Evolutionary conservation across 2,888 invertebrate genomes (phyloP), one percentile per base, ranked within the genome.

Genomic region (Augiades crinisus): DNA sequence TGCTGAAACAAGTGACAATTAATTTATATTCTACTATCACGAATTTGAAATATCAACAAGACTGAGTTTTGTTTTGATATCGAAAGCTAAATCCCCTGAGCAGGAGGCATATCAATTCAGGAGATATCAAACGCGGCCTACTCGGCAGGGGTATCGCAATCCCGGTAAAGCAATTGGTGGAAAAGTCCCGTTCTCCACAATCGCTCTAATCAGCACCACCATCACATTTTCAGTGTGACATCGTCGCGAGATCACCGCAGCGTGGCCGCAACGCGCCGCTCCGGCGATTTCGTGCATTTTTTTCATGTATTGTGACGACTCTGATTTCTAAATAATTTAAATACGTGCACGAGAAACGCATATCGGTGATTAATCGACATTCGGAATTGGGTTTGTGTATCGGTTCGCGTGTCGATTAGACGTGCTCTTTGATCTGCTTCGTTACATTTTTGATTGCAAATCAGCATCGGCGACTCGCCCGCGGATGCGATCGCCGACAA

Each of bases 241-340:
- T 50, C 47, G 49, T 53, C 51, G 64, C 65, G 62, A 55, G 67
- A 64, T 67, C 72, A 70, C 63, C 67, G 61, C 56, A 53, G 52
- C 59, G 53, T 61, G 47, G 58, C 51, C 62, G 56, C 57, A 56
- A 41, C 70, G 78, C 71, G 70, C 64, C 83, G 86, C 85, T 83
- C 66, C 75, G 81, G 33, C 81, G 87, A 76, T 80, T 83, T 81
- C 83, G 78, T 84, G 77, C 84, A 78, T 79, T 86, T 87, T 51
- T 83, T 77, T 77, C 85, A 83, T 79, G 38, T 52, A 51, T 51
- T 51, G 71, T 78, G 85, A 78, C 77, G 75, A 77, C 79, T 78
- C 68, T 68, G 84, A 78, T 88, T 88, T 88, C 88, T 88, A 88
- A 87, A 87, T 86, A 81, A 88, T 88, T 86, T 87, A 84, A 86